Evolutionary conservation across 2,888 invertebrate genomes (phyloP), one percentile per base, ranked within the genome.

Genomic region (Watsonalla cultraria): DNA sequence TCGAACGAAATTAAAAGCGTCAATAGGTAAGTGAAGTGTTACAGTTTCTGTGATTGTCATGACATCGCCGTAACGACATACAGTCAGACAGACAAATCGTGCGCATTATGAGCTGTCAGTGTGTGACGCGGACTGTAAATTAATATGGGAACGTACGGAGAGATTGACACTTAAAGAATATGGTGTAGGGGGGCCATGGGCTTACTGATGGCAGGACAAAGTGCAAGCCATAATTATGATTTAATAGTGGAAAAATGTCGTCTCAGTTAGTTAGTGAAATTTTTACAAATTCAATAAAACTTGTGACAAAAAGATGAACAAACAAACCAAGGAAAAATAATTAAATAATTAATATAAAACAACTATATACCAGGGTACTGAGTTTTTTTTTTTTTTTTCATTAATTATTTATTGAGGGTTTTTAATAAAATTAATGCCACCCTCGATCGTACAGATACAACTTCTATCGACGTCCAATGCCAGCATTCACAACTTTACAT

Each of bases 111-210:
- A 71, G 66, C 78, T 88, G 88, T 84, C 87, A 85, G 72, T 63
- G 68, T 65, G 76, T 70, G 74, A 78, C 78, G 78, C 77, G 74
- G 72, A 76, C 70, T 70, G 69, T 75, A 77, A 84, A 88, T 87
- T 87, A 87, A 87, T 88, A 88, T 88, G 88, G 86, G 88, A 88
- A 88, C 84, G 74, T 68, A 57, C 55, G 57, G 60, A 62, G 54
- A 73, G 74, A 85, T 84, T 81, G 84, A 82, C 81, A 77, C 66
- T 74, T 68, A 57, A 62, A 79, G 76, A 75, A 78, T 71, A 60
- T 58, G 59, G 35, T 49, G 55, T 75, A 64, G 65, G 59, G 58
- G 59, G 60, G 46, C 65, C 64, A 78, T 66, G 51, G 24, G 7
- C 61, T 66, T 5, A 4, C n/a, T 35, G n/a, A 14, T 45, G 7